Evolutionary conservation across 2,113 vertebrate genomes (phyloP).

Genomic region (Spea multiplicata): DNA sequence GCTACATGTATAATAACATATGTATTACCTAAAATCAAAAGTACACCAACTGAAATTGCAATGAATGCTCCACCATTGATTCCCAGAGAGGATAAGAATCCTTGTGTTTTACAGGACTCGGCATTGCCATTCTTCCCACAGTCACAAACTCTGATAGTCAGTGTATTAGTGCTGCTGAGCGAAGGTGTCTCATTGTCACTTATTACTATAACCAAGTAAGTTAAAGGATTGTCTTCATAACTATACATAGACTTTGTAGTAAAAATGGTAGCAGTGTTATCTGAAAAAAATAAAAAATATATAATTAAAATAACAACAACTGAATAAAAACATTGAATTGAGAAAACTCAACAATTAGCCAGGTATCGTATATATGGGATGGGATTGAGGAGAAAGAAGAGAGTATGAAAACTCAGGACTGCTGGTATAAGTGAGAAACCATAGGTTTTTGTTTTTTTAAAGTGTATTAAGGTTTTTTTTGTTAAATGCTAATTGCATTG

Average conservation of each 20-base stretch:
- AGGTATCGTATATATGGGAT: too few relatives aligned
- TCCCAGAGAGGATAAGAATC: constrained; percentile 70
- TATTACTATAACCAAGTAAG: constrained; percentile 79
- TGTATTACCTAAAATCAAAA: constrained; percentile 76
- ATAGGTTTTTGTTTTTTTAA: too few relatives aligned
- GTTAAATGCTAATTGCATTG: too few relatives aligned
- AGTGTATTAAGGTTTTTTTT: too few relatives aligned
- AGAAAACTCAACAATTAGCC: too few relatives aligned
- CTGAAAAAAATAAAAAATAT: constrained; percentile 63
- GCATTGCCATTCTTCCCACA: constrained; percentile 69
- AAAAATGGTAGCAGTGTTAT: constrained; percentile 86
- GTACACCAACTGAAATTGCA: constrained; percentile 69
- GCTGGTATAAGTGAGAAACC: too few relatives aligned
- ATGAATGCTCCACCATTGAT: constrained; percentile 73
- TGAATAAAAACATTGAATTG: too few relatives aligned
- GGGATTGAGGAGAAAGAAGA: too few relatives aligned
- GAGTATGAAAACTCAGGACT: too few relatives aligned
- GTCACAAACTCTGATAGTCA: constrained; percentile 80
- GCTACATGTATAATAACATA: background rate
- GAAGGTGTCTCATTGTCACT: constrained; percentile 79
- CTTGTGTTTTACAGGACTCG: constrained; percentile 66
- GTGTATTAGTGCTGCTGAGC: constrained; percentile 80
- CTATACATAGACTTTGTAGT: constrained; percentile 76
- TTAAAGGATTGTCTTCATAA: constrained; percentile 69
- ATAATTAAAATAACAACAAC: background rate